Percentiles rank a stretch among this genome's conserved stretches.
These are phyloP conservation scores for Halesus radiatus DNA, from an alignment of 1,140 invertebrate genomes.

Conservation along the genomic window DNA sequence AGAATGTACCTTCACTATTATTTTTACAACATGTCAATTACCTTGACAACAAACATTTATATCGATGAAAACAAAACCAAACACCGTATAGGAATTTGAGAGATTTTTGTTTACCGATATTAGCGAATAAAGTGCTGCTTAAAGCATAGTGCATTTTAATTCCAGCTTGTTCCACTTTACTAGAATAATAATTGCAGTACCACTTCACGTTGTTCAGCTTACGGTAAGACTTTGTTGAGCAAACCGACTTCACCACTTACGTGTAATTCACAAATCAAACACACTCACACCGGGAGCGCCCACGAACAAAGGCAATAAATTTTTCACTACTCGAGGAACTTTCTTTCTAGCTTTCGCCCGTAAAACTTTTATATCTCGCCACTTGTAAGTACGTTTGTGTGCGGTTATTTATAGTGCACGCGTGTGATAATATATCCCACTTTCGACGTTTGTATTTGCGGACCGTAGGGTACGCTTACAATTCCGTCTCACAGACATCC, in stretches of 20 bases:
- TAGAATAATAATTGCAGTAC: not conserved
- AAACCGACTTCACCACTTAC: constrained; percentile 49
- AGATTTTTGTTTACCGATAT: no score
- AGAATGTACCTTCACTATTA: no score
- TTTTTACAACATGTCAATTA: no score
- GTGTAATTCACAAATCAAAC: constrained; percentile 58
- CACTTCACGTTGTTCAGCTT: not conserved
- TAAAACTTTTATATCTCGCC: constrained; percentile 54
- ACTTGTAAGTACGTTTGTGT: constrained; percentile 50
- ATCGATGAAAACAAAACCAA: no score
- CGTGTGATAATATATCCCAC: constrained; percentile 53
- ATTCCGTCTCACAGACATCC: not conserved
- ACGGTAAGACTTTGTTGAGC: not conserved
- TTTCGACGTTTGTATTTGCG: constrained; percentile 43
- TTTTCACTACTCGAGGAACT: constrained; percentile 57
- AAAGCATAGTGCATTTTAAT: not conserved
- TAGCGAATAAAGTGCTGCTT: no score
- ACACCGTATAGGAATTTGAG: no score
- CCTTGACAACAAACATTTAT: no score
- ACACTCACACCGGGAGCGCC: constrained; percentile 43
- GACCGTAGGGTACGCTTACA: not conserved
- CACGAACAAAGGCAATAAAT: constrained; percentile 58
- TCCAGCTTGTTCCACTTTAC: not conserved
- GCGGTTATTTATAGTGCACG: constrained; percentile 57
- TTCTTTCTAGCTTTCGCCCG: constrained; percentile 51